Conservation (phyloP, 2,113 vertebrate species). For the Lepus europaeus region DNA sequence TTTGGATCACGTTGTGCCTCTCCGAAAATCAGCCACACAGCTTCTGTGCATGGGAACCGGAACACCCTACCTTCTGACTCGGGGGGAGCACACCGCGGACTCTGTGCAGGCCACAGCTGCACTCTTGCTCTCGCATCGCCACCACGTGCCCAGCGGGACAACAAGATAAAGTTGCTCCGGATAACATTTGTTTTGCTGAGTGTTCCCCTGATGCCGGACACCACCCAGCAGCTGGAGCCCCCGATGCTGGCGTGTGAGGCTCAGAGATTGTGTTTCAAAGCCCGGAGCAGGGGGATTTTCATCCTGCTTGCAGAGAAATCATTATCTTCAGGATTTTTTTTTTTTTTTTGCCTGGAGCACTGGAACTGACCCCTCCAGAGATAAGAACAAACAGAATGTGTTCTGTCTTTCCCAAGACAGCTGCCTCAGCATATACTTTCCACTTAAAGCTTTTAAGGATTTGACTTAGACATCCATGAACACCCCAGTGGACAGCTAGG, state of each 20-base stretch:
- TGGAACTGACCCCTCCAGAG: neutral
- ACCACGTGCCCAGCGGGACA: constrained; percentile 41
- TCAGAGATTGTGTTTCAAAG: constrained; percentile 30
- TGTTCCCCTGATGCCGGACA: constrained; percentile 43
- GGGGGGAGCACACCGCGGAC: neutral
- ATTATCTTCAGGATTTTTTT: constrained; percentile 40
- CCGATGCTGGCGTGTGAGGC: neutral
- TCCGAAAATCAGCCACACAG: neutral
- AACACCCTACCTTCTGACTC: neutral
- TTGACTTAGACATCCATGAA: constrained; percentile 74
- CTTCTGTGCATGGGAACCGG: neutral
- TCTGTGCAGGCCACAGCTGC: constrained; percentile 39
- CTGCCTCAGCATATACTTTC: constrained; percentile 77
- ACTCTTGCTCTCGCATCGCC: constrained; percentile 39
- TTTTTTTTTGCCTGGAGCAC: neutral
- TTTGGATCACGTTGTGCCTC: neutral
- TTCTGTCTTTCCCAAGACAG: constrained; percentile 55
- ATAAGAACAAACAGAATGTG: constrained; percentile 61
- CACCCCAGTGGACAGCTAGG: constrained; percentile 62
- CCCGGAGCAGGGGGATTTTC: constrained; percentile 51
- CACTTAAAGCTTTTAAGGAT: constrained; percentile 80
- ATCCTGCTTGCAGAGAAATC: constrained; percentile 49
- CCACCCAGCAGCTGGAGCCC: constrained; percentile 52
- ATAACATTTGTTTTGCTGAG: constrained; percentile 67
- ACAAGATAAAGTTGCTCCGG: constrained; percentile 56